Base-by-base conservation (phyloP, 2,113 vertebrate genomes). In the Ciconia maguari region DNA sequence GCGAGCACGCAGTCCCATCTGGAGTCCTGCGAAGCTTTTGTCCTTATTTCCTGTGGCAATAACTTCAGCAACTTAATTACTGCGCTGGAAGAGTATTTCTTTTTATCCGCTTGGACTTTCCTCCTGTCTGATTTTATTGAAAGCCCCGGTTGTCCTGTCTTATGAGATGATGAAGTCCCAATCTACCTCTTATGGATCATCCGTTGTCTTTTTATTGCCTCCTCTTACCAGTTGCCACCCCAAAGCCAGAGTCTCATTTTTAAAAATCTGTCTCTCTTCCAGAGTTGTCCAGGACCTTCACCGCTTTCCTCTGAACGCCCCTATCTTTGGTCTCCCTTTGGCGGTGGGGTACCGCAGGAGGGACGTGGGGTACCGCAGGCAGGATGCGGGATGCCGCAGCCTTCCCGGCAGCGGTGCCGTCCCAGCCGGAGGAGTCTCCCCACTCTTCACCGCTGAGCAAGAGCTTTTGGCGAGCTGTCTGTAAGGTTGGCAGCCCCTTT, bases 341-440 rank as follows among this genome's bases (percentile, higher is more conserved):
- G 57, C 0, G 5, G 12, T 1, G 41, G 42, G 71, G 22, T 38
- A 10, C 34, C 16, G 44, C 13, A 0, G 15, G 0, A 0, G 1
- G 51, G 36, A 38, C 38, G 13, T 4, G 57, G 4, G 3, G 48
- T 15, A 0, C 46, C 1, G 2, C 11, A 2, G 61, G 52, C 1
- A 11, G 80, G 94, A 19, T 32, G 44, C 0, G 3, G 79, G 82
- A 1, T 13, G 29, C 69, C 5, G 51, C 51, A 41, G 64, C 55
- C 38, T 1, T 14, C 66, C 82, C 75, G 9, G 70, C 91, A 14
- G 75, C 2, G 2, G 32, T 20, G 42, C 79, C 8, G 4, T 74
- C 89, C 60, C 49, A 30, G 77, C 87, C 20, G 1, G 10, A 62
- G 90, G 15, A 83, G 46, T 1, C 52, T 42, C 7, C 55, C 60